Evolutionary conservation across 2,797 vertebrate genomes (phyloP), one percentile per base, ranked within the genome.

Genomic region (Cyprinodon diabolis): DNA sequence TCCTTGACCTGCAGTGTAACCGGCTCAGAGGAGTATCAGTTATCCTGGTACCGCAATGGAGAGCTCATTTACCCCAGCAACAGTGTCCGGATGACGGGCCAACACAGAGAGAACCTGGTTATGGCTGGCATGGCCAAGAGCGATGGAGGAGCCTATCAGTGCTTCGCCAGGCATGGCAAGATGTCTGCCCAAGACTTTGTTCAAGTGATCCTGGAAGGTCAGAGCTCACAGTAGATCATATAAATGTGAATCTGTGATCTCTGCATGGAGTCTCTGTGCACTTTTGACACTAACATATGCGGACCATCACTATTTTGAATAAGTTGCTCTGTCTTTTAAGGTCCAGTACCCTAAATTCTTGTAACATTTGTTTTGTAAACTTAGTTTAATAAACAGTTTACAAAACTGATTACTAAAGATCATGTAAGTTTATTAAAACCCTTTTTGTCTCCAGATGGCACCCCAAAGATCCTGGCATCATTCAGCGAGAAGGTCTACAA

Each of bases 41-140:
- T 99, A 13, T 97, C 96, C 85, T 99, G 98, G 98, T 99, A 99
- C 87, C 96, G 96, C 66, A 99, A 99, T 0, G 97, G 96, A 35
- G 97, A 99, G 85, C 95, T 97, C 87, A 96, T 99, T 91, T 96
- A 96, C 83, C 96, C 96, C 3, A 97, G 97, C 21, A 98, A 94
- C 92, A 98, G 96, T 1, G 96, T 98, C 66, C 95, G 96, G 74
- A 96, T 99, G 93, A 96, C 96, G 1, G 98, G 98, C 0, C 35
- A 95, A 85, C 97, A 95, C 93, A 93, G 95, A 6, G 98, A 99
- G 91, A 98, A 96, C 87, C 95, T 99, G 76, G 95, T 98, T 56
- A 98, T 99, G 97, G 98, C 97, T 23, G 98, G 97, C 48, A 98
- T 99, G 97, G 97, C 96, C 84, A 98, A 97, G 93, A 99, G 97